A percentile compares a stretch with the other conserved stretches of the same genome.
phyloP scores from a whole-genome alignment of 2,888 invertebrate genomes.

The Thera britannica region DNA sequence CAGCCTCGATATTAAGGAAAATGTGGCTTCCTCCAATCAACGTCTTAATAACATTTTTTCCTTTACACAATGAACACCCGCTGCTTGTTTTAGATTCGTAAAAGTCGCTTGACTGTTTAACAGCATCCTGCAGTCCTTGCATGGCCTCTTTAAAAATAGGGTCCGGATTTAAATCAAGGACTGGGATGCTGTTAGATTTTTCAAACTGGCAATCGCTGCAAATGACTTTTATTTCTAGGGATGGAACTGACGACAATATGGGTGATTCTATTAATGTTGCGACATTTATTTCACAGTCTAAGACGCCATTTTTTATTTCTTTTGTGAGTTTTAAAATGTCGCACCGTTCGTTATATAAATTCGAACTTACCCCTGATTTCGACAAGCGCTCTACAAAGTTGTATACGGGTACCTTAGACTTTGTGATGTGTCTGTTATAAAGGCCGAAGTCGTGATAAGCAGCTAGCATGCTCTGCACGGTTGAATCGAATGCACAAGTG shows the following conservation, averaged over 20 bases:
- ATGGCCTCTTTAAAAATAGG: constrained; percentile 1
- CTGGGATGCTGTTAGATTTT: neutral
- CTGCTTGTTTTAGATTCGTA: neutral
- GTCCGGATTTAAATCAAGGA: constrained; percentile 2
- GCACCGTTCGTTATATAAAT: neutral
- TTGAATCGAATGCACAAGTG: constrained; percentile 1
- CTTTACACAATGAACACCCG: constrained; percentile 1
- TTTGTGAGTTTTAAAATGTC: constrained; percentile 5
- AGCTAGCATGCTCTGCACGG: constrained; percentile 1
- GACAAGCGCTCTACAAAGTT: neutral
- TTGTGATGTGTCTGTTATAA: neutral
- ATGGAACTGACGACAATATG: neutral
- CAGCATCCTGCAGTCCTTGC: neutral
- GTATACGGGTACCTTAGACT: constrained; percentile 3
- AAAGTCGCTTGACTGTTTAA: neutral
- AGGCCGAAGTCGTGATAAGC: neutral
- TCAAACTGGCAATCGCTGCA: neutral
- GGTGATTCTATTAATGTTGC: constrained; percentile 2
- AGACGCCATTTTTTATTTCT: neutral
- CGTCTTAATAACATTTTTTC: neutral
- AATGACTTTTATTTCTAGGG: neutral
- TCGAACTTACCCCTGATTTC: constrained; percentile 1
- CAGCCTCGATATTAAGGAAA: constrained; percentile 1
- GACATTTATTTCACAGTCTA: constrained; percentile 2
- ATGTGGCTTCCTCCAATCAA: neutral